Percentiles rank a stretch among this genome's conserved stretches.
These are phyloP conservation scores for Malacosoma neustria DNA, from an alignment of 2,888 invertebrate species.

Conservation along the genomic window DNA sequence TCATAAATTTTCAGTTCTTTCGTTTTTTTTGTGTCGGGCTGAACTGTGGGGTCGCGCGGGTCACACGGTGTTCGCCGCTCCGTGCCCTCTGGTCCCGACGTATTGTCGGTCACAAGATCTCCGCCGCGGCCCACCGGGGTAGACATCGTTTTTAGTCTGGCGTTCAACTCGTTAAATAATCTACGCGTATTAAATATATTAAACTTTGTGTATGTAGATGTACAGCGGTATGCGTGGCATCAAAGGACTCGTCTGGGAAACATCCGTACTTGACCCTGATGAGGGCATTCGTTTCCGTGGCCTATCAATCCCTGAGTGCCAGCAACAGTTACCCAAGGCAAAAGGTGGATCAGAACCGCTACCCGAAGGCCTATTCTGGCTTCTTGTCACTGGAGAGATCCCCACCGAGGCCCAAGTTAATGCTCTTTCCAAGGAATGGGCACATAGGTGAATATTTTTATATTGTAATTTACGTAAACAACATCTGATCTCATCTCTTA, in stretches of 20 bases:
- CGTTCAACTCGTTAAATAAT: too few relatives aligned
- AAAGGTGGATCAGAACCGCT: slow-evolving; percentile 81
- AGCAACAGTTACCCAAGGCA: slow-evolving; percentile 81
- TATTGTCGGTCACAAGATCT: too few relatives aligned
- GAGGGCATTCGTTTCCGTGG: slow-evolving; percentile 97
- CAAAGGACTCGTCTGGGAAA: slow-evolving; percentile 95
- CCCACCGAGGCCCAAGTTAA: slow-evolving; percentile 82
- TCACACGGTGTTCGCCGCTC: too few relatives aligned
- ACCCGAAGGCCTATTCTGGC: slow-evolving; percentile 88
- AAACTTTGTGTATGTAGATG: slow-evolving; percentile 79
- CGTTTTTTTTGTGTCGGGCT: too few relatives aligned
- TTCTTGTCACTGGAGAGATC: slow-evolving; percentile 83
- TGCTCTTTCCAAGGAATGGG: slow-evolving; percentile 88
- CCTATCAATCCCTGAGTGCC: slow-evolving; percentile 89
- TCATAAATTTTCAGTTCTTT: too few relatives aligned
- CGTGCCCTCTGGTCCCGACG: too few relatives aligned
- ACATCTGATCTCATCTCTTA: too few relatives aligned
- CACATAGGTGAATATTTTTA: slow-evolving; percentile 62
- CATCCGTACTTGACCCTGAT: slow-evolving; percentile 94
- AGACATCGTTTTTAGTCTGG: too few relatives aligned
- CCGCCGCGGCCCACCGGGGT: too few relatives aligned
- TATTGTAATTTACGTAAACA: too few relatives aligned
- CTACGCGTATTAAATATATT: too few relatives aligned
- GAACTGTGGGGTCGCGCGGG: too few relatives aligned
- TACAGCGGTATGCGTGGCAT: slow-evolving; percentile 98